Evolutionary conservation across 2,888 invertebrate species (phyloP).

Genomic region (Hyalella azteca): DNA sequence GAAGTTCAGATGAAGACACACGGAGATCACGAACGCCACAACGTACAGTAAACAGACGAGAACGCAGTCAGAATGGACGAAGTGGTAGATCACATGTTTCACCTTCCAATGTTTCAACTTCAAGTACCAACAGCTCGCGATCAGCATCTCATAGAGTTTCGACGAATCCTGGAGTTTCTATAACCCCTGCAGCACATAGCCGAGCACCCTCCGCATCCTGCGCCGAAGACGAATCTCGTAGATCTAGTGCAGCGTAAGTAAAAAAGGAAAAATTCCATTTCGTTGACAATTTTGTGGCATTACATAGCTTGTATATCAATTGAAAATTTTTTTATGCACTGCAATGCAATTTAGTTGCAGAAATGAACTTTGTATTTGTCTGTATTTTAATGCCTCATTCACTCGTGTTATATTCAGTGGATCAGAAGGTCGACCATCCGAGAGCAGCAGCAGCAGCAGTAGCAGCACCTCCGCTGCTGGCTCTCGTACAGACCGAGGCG

Average conservation of each 20-base stretch:
- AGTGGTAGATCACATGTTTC: background rate
- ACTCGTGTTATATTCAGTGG: too few species aligned
- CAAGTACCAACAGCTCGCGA: background rate
- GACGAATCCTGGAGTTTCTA: background rate
- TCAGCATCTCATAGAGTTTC: background rate
- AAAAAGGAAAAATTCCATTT: background rate
- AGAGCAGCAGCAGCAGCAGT: conserved; percentile 1
- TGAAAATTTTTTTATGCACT: background rate
- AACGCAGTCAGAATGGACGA: background rate
- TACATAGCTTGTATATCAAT: background rate
- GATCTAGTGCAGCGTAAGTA: conserved; percentile 11
- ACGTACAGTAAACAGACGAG: background rate
- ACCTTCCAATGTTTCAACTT: background rate
- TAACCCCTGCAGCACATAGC: background rate
- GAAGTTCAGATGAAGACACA: background rate
- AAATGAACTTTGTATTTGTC: too few species aligned
- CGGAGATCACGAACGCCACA: conserved; percentile 2
- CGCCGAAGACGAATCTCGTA: background rate
- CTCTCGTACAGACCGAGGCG: background rate
- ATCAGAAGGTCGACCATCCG: background rate
- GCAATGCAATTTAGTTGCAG: too few species aligned
- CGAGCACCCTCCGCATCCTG: background rate
- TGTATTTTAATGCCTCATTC: too few species aligned
- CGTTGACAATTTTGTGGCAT: background rate
- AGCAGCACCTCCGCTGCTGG: background rate